Base-by-base conservation (phyloP, 2,797 vertebrate species). In the Brachyrhaphis roseni region DNA sequence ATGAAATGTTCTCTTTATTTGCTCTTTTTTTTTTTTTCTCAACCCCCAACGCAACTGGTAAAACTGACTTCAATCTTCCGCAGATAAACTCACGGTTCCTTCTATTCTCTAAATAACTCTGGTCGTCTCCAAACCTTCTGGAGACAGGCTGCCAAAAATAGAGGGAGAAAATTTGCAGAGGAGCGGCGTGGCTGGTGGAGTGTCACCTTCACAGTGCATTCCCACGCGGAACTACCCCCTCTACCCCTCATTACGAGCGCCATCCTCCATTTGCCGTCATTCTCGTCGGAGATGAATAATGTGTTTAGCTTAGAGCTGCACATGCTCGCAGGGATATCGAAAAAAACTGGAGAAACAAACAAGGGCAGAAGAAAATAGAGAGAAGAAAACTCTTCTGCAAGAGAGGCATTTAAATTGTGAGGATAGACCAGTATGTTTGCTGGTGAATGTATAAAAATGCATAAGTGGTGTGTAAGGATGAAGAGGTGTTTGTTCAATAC, bases 161-260 rank as follows among this genome's bases (percentile, higher is more conserved):
- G 64, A 81, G 31, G 45, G 75, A 75, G 83, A 70, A 39, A 86
- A 79, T 80, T 86, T 36, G 82, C 75, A 78, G 76, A 75, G 77
- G 78, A 51, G 73, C 41, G 41, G 73, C 49, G 80, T 49, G 87
- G 80, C 77, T 75, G 82, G 57, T 75, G 70, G 71, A 41, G 76
- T 82, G 90, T 89, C 91, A 92, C 90, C 89, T 92, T 90, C 85
- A 83, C 90, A 87, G 84, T 78, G 85, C 71, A 80, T 88, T 94
- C 89, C 89, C 87, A 82, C 78, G 77, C 85, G 82, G 75, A 74
- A 64, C 74, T 41, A 47, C 51, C 76, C 72, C 70, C 39, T 4
- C 47, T 57, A 53, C 74, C 53, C 73, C 75, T 46, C 41, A 78
- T 86, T 82, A 84, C 82, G 70, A 72, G 76, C 26, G 59, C 84